Percentiles rank a stretch among this genome's conserved stretches.
These are phyloP conservation scores for Aromia moschata DNA, from an alignment of 2,888 invertebrate species.

Conservation along the genomic window DNA sequence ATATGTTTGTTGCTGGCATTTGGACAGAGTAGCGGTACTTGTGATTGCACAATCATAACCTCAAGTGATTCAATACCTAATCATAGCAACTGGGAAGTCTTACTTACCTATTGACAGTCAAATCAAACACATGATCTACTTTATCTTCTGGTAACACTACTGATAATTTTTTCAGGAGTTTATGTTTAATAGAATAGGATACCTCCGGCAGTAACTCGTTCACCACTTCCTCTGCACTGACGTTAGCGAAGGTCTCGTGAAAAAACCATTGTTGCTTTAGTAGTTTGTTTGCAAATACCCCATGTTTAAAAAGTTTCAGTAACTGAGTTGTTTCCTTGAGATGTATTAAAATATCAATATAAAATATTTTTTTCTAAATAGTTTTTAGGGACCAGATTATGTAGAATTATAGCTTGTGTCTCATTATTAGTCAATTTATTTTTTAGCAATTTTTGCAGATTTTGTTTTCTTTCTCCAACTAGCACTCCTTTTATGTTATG, in stretches of 20 bases:
- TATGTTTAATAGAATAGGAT: slow-evolving; percentile 38
- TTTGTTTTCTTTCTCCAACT: too few species aligned
- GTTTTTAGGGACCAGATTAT: too few species aligned
- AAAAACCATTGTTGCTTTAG: slow-evolving; percentile 43
- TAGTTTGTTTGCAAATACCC: slow-evolving; percentile 36
- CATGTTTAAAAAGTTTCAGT: slow-evolving; percentile 34
- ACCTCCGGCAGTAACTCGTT: slow-evolving; percentile 38
- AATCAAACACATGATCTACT: slow-evolving; percentile 39
- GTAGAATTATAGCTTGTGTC: too few species aligned
- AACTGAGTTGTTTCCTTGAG: slow-evolving; percentile 34
- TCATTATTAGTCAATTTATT: too few species aligned
- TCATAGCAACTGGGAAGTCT: too few species aligned
- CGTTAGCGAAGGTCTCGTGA: slow-evolving; percentile 31
- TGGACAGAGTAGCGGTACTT: too few species aligned
- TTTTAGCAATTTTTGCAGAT: too few species aligned
- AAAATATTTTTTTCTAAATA: slow-evolving; percentile 41
- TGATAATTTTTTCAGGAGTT: slow-evolving; percentile 40
- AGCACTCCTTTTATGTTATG: too few species aligned
- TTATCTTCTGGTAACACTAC: slow-evolving; percentile 26
- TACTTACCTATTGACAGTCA: too few species aligned
- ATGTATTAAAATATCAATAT: slow-evolving; percentile 40
- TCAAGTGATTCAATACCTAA: too few species aligned
- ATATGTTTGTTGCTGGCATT: too few species aligned
- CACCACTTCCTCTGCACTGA: slow-evolving; percentile 31
- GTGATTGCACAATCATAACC: too few species aligned